These are phyloP conservation scores for Halichondria panicea DNA, from an alignment of 37 sponge, comb jelly and placozoan species.

Conservation along the genomic window DNA sequence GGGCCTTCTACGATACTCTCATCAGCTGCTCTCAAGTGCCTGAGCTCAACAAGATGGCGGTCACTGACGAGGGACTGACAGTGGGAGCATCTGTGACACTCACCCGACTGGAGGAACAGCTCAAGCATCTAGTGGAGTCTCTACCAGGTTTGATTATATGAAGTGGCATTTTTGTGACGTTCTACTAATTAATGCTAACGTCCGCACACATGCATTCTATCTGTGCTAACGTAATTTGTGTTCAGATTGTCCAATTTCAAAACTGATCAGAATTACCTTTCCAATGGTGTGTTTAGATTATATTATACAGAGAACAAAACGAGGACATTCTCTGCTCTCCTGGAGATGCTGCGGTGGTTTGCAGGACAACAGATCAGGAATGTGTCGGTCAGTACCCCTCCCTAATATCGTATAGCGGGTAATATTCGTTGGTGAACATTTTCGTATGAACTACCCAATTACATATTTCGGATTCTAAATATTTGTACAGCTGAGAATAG, in stretches of 20 bases:
- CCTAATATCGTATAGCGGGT: too few relatives aligned
- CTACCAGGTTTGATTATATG: conserved; percentile 46
- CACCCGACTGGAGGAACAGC: conserved; percentile 25
- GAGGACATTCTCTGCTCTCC: conserved; percentile 59
- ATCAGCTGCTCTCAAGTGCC: conserved; percentile 60
- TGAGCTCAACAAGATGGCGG: conserved; percentile 59
- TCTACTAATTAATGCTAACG: too few relatives aligned
- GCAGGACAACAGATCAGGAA: conserved; percentile 89
- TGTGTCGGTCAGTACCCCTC: conserved; percentile 82
- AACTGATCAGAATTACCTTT: too few relatives aligned
- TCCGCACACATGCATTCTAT: too few relatives aligned
- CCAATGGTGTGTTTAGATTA: not conserved
- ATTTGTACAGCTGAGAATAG: too few relatives aligned
- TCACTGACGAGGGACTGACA: conserved; percentile 60
- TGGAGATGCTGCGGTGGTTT: conserved; percentile 90
- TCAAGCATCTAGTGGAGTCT: conserved; percentile 34
- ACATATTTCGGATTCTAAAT: too few relatives aligned
- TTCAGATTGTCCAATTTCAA: too few relatives aligned
- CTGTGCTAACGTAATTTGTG: too few relatives aligned
- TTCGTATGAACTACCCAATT: too few relatives aligned
- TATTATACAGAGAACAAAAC: conserved; percentile 61
- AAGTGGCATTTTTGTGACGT: too few relatives aligned
- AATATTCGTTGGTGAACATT: too few relatives aligned
- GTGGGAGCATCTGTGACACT: conserved; percentile 81
- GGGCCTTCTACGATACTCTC: conserved; percentile 58